Conservation (phyloP, 2,797 vertebrate genomes). For the Cyprinodon diabolis region DNA sequence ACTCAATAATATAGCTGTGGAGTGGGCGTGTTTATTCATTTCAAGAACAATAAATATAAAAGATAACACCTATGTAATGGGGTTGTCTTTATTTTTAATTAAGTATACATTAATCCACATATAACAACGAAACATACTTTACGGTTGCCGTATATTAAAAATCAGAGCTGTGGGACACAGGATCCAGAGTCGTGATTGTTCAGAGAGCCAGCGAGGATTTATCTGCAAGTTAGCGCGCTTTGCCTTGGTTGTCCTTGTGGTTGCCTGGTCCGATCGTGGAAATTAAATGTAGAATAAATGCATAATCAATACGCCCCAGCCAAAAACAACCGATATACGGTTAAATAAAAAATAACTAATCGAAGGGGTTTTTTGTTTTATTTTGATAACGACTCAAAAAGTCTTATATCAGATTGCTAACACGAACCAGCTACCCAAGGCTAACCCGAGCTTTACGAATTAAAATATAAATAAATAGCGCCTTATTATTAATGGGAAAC, state of each 20-base stretch:
- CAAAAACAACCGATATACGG: not conserved
- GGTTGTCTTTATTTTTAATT: not conserved
- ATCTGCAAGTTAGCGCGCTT: constrained; percentile 53
- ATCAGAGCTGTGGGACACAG: rapidly evolving
- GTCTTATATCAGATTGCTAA: constrained; percentile 10
- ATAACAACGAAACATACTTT: not conserved
- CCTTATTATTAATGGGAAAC: rapidly evolving
- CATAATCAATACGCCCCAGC: not conserved
- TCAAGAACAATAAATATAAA: not conserved
- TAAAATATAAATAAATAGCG: constrained; percentile 28
- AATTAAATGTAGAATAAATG: not conserved
- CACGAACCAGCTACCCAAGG: constrained; percentile 17
- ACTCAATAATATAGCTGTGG: not conserved
- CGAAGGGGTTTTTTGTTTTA: not conserved
- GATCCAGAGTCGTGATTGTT: not conserved
- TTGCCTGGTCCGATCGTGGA: constrained; percentile 10
- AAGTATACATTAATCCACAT: not conserved
- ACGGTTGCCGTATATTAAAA: rapidly evolving
- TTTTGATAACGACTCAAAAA: not conserved
- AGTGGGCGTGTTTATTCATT: constrained; percentile 36
- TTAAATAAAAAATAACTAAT: too few species aligned
- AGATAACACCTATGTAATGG: not conserved
- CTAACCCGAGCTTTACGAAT: constrained; percentile 29
- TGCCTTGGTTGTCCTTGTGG: constrained; percentile 51
- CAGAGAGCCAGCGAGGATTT: not conserved